Evolutionary conservation across 2,888 invertebrate genomes (phyloP), one percentile per base, ranked within the genome.

Genomic region (Horisme vitalbata): DNA sequence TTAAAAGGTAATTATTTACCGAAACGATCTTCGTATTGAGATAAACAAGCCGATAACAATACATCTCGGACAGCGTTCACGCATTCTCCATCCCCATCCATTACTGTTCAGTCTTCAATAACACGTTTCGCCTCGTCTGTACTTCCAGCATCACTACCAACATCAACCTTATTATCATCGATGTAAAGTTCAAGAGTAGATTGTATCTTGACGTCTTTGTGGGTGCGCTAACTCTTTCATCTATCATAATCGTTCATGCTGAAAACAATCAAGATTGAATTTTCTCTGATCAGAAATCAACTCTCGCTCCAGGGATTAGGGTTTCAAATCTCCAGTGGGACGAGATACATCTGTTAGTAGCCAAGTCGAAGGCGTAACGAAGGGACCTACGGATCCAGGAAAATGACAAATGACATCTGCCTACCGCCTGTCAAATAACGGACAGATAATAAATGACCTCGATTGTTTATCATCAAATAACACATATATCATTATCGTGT

Each of bases 371-470:
- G 75, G 79, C 86, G 88, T 88, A 87, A 88, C 86, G 85, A 86
- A 89, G 87, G 88, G 89, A 86, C 88, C 84, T 75, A 78, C 81
- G 90, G 91, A 83, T 85, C 85, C 83, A 88, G 83, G 79, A 87
- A 87, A 88, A 91, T 92, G 92, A 92, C 92, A 92, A 92, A 92
- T 91, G 92, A 91, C 92, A 91, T 91, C 92, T 92, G 92, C 91
- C 91, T 90, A 88, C 88, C 91, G 91, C 91, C 91, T 91, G 91
- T 91, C 92, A 91, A 91, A 92, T 91, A 91, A 90, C 90, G 88
- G 90, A 88, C 90, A 90, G 89, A 91, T 92, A 92, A 92, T 92
- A 92, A 92, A 91, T 91, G 91, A 91, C 91, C 90, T 82, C 87
- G 90, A 90, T 91, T 91, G 91, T 91, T 91, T 90, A 90, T 90